phyloP scores from a whole-genome alignment of 2,113 vertebrate genomes.

The Tetrax tetrax region DNA sequence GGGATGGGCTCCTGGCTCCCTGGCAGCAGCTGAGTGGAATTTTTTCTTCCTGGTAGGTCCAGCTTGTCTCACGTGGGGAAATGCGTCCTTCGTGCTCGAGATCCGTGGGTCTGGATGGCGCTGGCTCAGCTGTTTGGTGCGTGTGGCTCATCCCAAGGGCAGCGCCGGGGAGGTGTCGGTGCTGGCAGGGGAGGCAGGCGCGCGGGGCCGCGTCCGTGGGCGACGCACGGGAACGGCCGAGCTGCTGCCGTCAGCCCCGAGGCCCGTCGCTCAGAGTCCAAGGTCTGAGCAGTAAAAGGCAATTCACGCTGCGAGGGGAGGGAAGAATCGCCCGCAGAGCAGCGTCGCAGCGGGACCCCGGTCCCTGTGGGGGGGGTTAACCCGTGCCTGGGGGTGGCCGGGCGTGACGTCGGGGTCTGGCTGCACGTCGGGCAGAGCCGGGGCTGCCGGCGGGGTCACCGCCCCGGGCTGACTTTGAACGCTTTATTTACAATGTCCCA shows the following conservation, averaged over 20 bases:
- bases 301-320: fast-evolving
- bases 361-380: too few species aligned
- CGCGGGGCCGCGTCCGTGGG: neutral
- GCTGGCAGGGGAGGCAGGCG: neutral
- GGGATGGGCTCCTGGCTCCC: too few species aligned
- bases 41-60: neutral
- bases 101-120: fast-evolving
- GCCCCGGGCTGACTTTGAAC: neutral
- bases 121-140: neutral
- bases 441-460: neutral
- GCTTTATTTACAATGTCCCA: neutral
- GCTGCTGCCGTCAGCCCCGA: neutral
- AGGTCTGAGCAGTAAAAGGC: neutral
- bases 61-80: neutral
- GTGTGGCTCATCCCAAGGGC: neutral
- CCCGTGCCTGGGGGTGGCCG: too few species aligned
- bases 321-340: neutral
- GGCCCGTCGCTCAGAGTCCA: neutral
- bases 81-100: fast-evolving
- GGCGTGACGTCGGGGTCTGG: too few species aligned
- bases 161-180: neutral
- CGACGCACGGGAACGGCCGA: fast-evolving
- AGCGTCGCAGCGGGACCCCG: too few species aligned
- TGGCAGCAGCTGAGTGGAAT: neutral
- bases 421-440: neutral